Evolutionary conservation across 2,888 invertebrate genomes (phyloP).

Genomic region (Clanis bilineata): DNA sequence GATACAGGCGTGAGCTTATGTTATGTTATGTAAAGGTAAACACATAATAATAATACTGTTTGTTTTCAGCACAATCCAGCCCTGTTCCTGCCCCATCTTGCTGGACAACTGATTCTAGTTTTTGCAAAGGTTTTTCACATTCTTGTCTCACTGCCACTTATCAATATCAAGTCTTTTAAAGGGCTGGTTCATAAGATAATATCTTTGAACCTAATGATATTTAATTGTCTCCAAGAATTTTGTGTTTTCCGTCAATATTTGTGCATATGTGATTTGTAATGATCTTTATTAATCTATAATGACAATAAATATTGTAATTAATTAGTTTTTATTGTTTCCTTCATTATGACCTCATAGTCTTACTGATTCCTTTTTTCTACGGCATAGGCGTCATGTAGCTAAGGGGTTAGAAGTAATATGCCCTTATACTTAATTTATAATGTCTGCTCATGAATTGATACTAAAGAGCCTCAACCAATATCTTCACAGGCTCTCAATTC

Average conservation of each 20-base stretch:
- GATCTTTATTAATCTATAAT: neutral
- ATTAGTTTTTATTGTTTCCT: neutral
- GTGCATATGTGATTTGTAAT: constrained; percentile 62
- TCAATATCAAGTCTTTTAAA: constrained; percentile 40
- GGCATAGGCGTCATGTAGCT: too few species aligned
- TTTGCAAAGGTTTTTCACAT: constrained; percentile 47
- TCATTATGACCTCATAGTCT: too few species aligned
- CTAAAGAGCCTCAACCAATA: too few species aligned
- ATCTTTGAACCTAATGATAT: constrained; percentile 51
- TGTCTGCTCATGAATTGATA: too few species aligned
- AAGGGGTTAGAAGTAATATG: too few species aligned
- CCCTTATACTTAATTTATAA: too few species aligned
- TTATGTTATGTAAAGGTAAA: too few species aligned
- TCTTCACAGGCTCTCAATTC: too few species aligned
- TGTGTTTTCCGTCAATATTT: constrained; percentile 62
- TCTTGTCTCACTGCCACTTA: constrained; percentile 37
- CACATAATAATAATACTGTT: too few species aligned
- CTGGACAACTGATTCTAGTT: constrained; percentile 51
- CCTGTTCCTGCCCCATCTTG: constrained; percentile 60
- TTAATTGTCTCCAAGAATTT: constrained; percentile 69
- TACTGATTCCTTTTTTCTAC: neutral
- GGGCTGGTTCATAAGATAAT: constrained; percentile 45
- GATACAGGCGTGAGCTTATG: too few species aligned
- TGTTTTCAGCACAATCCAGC: constrained; percentile 67
- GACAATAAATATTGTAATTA: neutral